Evolutionary conservation across 2,797 vertebrate species (phyloP).

Genomic region (Anguilla marmorata): DNA sequence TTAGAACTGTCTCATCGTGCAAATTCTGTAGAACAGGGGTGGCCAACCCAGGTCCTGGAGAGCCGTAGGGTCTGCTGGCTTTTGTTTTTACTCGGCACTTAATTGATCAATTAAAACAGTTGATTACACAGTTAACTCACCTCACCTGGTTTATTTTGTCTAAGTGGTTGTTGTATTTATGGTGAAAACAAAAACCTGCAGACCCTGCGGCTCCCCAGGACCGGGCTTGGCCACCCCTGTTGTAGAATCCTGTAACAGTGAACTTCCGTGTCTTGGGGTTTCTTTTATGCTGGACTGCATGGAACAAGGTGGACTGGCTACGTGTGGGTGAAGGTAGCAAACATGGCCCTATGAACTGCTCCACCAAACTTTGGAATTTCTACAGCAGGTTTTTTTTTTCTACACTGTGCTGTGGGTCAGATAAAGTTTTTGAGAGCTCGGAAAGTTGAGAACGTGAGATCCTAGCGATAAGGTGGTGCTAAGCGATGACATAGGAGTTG

Average conservation of each 20-base stretch:
- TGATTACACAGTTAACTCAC: too few relatives aligned
- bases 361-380: slow-evolving; percentile 41
- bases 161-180: too few relatives aligned
- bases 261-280: slow-evolving; percentile 23
- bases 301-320: slow-evolving; percentile 28
- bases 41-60: too few relatives aligned
- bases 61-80: too few relatives aligned
- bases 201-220: too few relatives aligned
- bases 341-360: slow-evolving; percentile 37
- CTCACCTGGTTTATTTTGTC: too few relatives aligned
- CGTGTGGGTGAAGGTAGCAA: slow-evolving; percentile 19
- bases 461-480: slow-evolving; percentile 64
- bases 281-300: slow-evolving; percentile 33
- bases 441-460: slow-evolving; percentile 62
- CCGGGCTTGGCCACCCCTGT: too few relatives aligned
- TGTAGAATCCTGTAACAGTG: too few relatives aligned
- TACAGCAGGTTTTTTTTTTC: slow-evolving; percentile 41
- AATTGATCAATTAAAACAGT: too few relatives aligned
- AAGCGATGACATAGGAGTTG: slow-evolving; percentile 68
- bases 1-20: slow-evolving; percentile 22
- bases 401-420: slow-evolving; percentile 62
- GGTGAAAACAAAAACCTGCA: too few relatives aligned
- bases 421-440: slow-evolving; percentile 71
- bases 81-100: too few relatives aligned
- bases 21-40: slow-evolving; percentile 12